A percentile compares a stretch with the other conserved stretches of the same genome.
Conservation (phyloP, 2,888 invertebrate genomes). For the Dicroscelio sp. region DNA sequence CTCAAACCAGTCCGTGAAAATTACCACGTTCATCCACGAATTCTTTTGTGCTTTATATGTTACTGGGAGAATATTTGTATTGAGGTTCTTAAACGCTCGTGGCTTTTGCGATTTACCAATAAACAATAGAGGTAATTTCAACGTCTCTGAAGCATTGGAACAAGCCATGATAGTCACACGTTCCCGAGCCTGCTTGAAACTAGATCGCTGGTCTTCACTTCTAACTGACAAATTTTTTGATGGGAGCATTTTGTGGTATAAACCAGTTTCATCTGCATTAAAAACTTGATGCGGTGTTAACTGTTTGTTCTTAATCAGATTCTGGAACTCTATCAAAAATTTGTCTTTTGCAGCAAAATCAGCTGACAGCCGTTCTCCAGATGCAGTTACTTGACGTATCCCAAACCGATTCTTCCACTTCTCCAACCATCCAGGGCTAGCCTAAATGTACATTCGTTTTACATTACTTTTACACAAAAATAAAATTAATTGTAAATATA, state of each 20-base stretch:
- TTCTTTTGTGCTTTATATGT: neutral
- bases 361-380: neutral
- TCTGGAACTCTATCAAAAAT: neutral
- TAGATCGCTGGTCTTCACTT: too few relatives aligned
- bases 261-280: neutral
- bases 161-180: neutral
- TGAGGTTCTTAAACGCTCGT: neutral
- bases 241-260: neutral
- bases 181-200: too few relatives aligned
- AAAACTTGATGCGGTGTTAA: neutral
- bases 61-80: neutral
- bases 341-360: neutral
- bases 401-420: slow-evolving; percentile 48
- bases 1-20: neutral
- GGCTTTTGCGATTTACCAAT: neutral
- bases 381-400: slow-evolving; percentile 11
- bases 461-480: too few relatives aligned
- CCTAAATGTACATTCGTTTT: too few relatives aligned
- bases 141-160: neutral
- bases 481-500: too few relatives aligned
- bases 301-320: neutral
- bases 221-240: neutral
- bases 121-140: neutral
- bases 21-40: neutral
- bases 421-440: slow-evolving; percentile 55